Conservation (phyloP, 2,113 vertebrate genomes). For the Syngnathus floridae region DNA sequence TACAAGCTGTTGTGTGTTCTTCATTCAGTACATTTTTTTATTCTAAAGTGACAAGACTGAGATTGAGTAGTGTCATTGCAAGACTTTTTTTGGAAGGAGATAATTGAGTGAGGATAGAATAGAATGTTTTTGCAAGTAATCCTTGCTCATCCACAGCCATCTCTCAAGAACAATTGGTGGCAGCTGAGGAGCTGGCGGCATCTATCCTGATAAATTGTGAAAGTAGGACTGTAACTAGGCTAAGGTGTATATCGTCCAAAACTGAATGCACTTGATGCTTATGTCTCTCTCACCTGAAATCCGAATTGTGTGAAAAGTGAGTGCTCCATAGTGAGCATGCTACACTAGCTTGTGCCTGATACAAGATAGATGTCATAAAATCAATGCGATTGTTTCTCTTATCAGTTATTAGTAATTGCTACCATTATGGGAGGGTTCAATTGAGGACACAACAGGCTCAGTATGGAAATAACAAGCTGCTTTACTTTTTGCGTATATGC, state of each 20-base stretch:
- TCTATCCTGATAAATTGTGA: conserved; percentile 45
- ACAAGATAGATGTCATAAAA: background rate
- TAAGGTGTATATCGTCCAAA: conserved; percentile 41
- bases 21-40: background rate
- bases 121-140: conserved; percentile 36
- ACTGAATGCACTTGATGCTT: conserved; percentile 38
- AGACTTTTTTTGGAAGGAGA: conserved; percentile 4
- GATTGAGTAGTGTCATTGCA: background rate
- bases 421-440: background rate
- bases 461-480: background rate
- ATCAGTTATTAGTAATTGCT: background rate
- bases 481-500: background rate
- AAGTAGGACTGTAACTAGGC: conserved; percentile 39
- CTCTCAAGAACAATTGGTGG: conserved; percentile 38
- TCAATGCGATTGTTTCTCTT: background rate
- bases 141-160: conserved; percentile 38
- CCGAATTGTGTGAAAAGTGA: background rate
- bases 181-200: conserved; percentile 38
- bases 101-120: conserved; percentile 19
- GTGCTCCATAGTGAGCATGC: no score
- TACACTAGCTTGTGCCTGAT: background rate
- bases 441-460: background rate
- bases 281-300: background rate
- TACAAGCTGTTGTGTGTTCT: background rate
- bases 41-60: background rate